These are phyloP conservation scores for Melinaea marsaeus DNA, from an alignment of 2,888 invertebrate species.

Conservation along the genomic window DNA sequence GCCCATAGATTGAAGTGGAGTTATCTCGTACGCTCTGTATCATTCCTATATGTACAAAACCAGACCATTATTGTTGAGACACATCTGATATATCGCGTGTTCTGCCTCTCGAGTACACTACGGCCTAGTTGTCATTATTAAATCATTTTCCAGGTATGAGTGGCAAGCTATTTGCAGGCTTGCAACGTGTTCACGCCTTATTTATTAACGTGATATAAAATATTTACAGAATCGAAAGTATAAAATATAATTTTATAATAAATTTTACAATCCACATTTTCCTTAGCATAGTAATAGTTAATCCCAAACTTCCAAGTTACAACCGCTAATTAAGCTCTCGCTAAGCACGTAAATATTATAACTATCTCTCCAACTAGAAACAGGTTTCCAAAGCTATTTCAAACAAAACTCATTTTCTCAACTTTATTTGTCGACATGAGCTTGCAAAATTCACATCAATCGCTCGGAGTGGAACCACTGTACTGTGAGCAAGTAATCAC, in stretches of 20 bases:
- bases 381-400: conserved; percentile 24
- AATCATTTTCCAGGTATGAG: conserved; percentile 21
- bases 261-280: no score
- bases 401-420: conserved; percentile 30
- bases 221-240: neutral
- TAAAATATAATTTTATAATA: neutral
- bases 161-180: conserved; percentile 5
- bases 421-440: conserved; percentile 28
- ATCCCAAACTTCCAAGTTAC: neutral
- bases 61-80: conserved; percentile 20
- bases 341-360: conserved; percentile 19
- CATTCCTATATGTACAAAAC: conserved; percentile 14
- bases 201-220: conserved; percentile 15
- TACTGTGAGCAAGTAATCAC: conserved; percentile 29
- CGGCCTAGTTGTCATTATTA: conserved; percentile 18
- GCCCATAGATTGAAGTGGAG: conserved; percentile 12
- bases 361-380: conserved; percentile 23
- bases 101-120: conserved; percentile 22
- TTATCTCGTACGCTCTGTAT: conserved; percentile 15
- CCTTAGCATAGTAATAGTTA: neutral
- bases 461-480: conserved; percentile 25
- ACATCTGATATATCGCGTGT: conserved; percentile 25
- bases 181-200: neutral
- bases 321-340: neutral
- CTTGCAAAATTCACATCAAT: conserved; percentile 25